These are phyloP conservation scores for Phlogophora meticulosa DNA, from an alignment of 2,888 invertebrate species.

Conservation along the genomic window DNA sequence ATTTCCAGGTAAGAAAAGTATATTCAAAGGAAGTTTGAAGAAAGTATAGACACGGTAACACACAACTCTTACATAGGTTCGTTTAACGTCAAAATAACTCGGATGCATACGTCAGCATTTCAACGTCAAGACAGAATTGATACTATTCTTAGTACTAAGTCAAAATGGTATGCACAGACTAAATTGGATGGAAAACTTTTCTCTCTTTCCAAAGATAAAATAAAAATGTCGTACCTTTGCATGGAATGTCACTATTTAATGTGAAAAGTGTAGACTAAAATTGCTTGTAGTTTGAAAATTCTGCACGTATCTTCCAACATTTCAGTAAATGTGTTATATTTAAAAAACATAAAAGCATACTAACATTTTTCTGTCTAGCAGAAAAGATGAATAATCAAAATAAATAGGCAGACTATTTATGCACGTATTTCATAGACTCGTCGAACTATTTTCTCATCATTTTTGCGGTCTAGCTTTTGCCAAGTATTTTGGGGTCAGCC, in stretches of 20 bases:
- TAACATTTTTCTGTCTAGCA: not conserved
- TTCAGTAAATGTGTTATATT: conserved; percentile 7
- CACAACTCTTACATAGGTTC: not conserved
- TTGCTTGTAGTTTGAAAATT: not conserved
- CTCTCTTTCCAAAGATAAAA: not conserved
- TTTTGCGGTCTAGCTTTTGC: not conserved
- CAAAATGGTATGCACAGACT: not conserved
- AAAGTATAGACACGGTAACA: not conserved
- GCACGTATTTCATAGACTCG: conserved; percentile 11
- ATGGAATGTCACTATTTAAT: conserved; percentile 9
- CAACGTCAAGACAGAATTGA: not conserved
- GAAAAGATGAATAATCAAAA: conserved; percentile 1
- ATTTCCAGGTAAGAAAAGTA: conserved; percentile 1
- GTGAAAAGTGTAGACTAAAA: not conserved
- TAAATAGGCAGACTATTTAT: not conserved
- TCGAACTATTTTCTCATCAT: conserved; percentile 19
- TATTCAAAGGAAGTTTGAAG: not conserved
- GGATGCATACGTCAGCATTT: conserved; percentile 3
- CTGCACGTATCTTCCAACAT: not conserved
- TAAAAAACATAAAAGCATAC: not conserved
- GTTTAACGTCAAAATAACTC: conserved; percentile 15
- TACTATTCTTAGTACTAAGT: not conserved
- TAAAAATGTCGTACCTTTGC: not conserved
- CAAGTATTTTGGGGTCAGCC: conserved; percentile 17
- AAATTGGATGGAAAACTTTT: conserved; percentile 1